These are phyloP conservation scores for Sminthurinus aureus DNA, from an alignment of 2,888 invertebrate genomes.

Conservation along the genomic window DNA sequence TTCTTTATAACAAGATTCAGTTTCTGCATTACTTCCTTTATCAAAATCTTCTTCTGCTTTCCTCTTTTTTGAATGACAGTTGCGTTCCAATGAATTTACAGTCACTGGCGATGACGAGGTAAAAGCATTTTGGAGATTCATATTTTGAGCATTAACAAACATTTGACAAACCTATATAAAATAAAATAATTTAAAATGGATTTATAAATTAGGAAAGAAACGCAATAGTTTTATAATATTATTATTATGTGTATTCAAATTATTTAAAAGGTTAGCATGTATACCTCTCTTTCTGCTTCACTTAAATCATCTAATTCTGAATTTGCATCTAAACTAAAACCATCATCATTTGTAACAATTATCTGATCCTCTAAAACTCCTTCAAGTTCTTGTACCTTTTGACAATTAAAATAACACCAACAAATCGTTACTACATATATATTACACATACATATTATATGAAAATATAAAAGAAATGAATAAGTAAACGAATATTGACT, in stretches of 20 bases:
- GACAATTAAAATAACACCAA: background rate
- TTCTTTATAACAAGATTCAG: background rate
- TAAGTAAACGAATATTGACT: no score
- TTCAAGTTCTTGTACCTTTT: slow-evolving; percentile 59
- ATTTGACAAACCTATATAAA: slow-evolving; percentile 53
- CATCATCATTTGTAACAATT: slow-evolving; percentile 57
- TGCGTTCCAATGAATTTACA: background rate
- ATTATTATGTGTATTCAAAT: no score
- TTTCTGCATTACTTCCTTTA: background rate
- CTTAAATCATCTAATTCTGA: slow-evolving; percentile 49
- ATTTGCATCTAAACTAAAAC: slow-evolving; percentile 52
- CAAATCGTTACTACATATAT: background rate
- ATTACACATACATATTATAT: background rate
- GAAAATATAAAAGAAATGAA: no score
- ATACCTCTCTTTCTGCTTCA: slow-evolving; percentile 53
- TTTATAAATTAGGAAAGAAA: no score
- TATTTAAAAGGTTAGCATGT: background rate
- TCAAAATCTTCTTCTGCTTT: slow-evolving; percentile 36
- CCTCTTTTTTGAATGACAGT: slow-evolving; percentile 28
- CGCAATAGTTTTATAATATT: no score
- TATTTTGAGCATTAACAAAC: slow-evolving; percentile 49
- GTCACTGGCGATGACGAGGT: slow-evolving; percentile 15
- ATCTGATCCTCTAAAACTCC: slow-evolving; percentile 56
- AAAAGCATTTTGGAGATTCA: slow-evolving; percentile 41
- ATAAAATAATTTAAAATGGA: background rate